phyloP scores from a whole-genome alignment of 1,140 invertebrate genomes.

The Drosophila arizonae region DNA sequence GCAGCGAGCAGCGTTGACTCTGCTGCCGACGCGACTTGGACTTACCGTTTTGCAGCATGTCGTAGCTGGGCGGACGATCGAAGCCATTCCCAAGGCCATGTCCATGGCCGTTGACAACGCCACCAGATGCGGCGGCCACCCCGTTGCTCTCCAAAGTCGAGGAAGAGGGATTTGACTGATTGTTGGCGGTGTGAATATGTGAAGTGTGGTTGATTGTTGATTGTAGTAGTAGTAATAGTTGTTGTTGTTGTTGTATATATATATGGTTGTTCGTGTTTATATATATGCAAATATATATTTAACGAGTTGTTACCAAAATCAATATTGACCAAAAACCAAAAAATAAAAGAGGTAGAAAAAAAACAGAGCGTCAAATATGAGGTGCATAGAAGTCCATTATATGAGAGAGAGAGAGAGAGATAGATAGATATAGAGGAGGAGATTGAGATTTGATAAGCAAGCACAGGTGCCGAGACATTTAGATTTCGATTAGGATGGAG shows the following conservation, averaged over 20 bases:
- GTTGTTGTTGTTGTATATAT: slow-evolving; percentile 38
- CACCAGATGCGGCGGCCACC: slow-evolving; percentile 31
- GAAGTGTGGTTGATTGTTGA: slow-evolving; percentile 43
- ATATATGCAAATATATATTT: slow-evolving; percentile 20
- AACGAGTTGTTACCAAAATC: slow-evolving; percentile 60
- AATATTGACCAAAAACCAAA: slow-evolving; percentile 67
- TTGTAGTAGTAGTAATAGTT: slow-evolving; percentile 37
- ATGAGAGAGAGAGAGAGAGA: slow-evolving; percentile 37
- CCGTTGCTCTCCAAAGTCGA: slow-evolving; percentile 74
- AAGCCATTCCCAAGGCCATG: slow-evolving; percentile 60
- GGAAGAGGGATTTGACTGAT: slow-evolving; percentile 80
- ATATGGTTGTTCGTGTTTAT: slow-evolving; percentile 34
- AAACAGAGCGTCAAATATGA: slow-evolving; percentile 68
- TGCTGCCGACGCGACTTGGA: slow-evolving; percentile 79
- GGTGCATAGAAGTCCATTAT: slow-evolving; percentile 64
- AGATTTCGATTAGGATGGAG: slow-evolving; percentile 38
- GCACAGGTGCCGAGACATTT: slow-evolving; percentile 78
- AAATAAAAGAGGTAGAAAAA: slow-evolving; percentile 61
- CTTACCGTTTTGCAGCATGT: slow-evolving; percentile 83
- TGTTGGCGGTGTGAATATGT: slow-evolving; percentile 33
- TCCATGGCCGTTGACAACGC: slow-evolving; percentile 33
- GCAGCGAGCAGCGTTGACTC: slow-evolving; percentile 77
- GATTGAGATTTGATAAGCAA: slow-evolving; percentile 61
- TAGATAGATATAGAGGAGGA: slow-evolving; percentile 13
- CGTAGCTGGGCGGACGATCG: slow-evolving; percentile 81